A percentile compares a stretch with the other conserved stretches of the same genome.
These are phyloP conservation scores for Epinephelus cyanopodus DNA, from an alignment of 2,113 vertebrate species.

Conservation along the genomic window DNA sequence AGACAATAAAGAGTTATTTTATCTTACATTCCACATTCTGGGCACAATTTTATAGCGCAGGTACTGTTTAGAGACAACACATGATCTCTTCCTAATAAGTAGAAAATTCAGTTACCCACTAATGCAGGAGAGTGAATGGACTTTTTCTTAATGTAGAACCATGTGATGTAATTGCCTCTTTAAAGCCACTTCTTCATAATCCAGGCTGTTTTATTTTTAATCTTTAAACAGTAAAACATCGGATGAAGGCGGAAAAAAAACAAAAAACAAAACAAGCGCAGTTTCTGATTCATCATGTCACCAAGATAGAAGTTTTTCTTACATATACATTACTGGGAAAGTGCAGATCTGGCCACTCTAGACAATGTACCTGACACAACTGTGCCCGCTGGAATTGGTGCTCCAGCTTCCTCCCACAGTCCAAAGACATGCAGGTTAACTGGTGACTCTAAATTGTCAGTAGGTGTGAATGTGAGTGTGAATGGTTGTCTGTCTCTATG, in stretches of 20 bases:
- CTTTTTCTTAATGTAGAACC: neutral
- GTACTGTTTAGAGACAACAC: slow-evolving; percentile 33
- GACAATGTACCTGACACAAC: too few relatives aligned
- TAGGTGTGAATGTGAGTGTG: too few relatives aligned
- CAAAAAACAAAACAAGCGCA: too few relatives aligned
- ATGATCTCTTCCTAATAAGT: slow-evolving; percentile 33
- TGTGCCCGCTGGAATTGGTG: too few relatives aligned
- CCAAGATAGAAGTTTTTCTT: neutral
- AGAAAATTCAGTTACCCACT: slow-evolving; percentile 48
- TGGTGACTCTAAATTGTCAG: too few relatives aligned
- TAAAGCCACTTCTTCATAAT: neutral
- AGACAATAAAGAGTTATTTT: neutral
- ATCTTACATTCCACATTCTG: neutral
- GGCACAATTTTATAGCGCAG: slow-evolving; percentile 19
- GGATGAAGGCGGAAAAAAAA: neutral
- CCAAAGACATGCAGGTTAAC: too few relatives aligned
- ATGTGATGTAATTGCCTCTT: slow-evolving; percentile 25
- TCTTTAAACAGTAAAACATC: neutral
- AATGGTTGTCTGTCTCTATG: too few relatives aligned
- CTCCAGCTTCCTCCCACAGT: too few relatives aligned
- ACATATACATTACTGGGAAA: neutral
- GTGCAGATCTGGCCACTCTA: too few relatives aligned
- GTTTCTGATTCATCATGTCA: neutral
- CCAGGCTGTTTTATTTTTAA: too few relatives aligned
- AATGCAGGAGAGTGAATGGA: neutral